A percentile compares a stretch with the other conserved stretches of the same genome.
phyloP scores from a whole-genome alignment of 2,113 vertebrate genomes.

The Nerophis ophidion region DNA sequence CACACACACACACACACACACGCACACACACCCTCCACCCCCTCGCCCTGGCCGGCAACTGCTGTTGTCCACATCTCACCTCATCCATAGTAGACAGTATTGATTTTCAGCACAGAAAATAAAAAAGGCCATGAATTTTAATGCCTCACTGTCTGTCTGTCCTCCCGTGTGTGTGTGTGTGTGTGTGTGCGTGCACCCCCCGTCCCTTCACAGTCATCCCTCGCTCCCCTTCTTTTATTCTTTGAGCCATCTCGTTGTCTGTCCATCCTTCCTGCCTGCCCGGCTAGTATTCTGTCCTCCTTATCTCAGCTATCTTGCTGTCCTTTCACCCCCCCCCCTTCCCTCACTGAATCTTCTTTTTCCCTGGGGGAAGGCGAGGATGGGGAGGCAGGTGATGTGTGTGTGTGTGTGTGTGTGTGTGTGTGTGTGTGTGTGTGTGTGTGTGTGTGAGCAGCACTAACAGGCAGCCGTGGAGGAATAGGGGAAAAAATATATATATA shows the following conservation, averaged over 20 bases:
- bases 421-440: background rate
- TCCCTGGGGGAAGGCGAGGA: slow-evolving; percentile 53
- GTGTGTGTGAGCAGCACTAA: background rate
- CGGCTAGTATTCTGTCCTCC: slow-evolving; percentile 14
- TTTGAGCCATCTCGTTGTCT: slow-evolving; percentile 28
- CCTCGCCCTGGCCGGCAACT: slow-evolving; percentile 54
- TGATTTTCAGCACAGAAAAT: slow-evolving; percentile 77
- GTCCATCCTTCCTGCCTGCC: slow-evolving; percentile 22
- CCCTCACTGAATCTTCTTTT: slow-evolving; percentile 16
- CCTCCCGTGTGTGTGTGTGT: slow-evolving; percentile 29
- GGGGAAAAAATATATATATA: background rate
- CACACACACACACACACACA: background rate
- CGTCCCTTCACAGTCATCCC: slow-evolving; percentile 42
- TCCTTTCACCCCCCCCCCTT: slow-evolving; percentile 10
- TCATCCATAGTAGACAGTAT: slow-evolving; percentile 79
- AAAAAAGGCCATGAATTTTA: slow-evolving; percentile 81
- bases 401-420: slow-evolving; percentile 18
- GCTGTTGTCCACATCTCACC: slow-evolving; percentile 77
- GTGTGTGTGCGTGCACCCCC: slow-evolving; percentile 6
- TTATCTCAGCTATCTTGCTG: slow-evolving; percentile 34
- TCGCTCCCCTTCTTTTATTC: slow-evolving; percentile 52
- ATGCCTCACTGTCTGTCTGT: slow-evolving; percentile 69
- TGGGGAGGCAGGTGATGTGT: slow-evolving; percentile 30
- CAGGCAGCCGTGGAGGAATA: background rate
- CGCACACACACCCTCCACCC: slow-evolving; percentile 17